Evolutionary conservation across 2,888 invertebrate species (phyloP).

Genomic region (Trachelus iudaicus): DNA sequence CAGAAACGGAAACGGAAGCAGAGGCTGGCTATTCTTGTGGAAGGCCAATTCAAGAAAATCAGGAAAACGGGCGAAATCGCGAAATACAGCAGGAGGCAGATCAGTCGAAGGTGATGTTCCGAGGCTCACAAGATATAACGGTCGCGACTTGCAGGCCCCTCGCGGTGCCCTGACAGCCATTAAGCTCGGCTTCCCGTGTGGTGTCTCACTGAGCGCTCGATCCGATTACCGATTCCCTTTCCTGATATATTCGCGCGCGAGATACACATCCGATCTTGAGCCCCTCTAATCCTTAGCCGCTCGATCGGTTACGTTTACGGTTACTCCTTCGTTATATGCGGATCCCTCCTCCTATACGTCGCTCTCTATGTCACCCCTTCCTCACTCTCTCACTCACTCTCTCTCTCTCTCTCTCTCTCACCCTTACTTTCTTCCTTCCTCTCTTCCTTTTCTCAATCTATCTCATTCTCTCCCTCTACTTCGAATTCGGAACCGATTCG

Average conservation of each 20-base stretch:
- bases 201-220: constrained; percentile 44
- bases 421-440: neutral
- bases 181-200: constrained; percentile 53
- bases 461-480: neutral
- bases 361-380: neutral
- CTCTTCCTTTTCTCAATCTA: neutral
- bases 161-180: constrained; percentile 55
- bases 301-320: constrained; percentile 35
- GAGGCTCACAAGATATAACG: constrained; percentile 18
- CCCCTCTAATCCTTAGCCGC: constrained; percentile 27
- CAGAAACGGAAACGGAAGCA: constrained; percentile 28
- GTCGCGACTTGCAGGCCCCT: constrained; percentile 29
- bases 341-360: constrained; percentile 15
- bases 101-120: constrained; percentile 13
- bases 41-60: neutral
- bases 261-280: neutral
- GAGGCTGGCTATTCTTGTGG: neutral
- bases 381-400: too few species aligned
- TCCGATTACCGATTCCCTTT: neutral
- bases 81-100: constrained; percentile 2
- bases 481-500: too few species aligned
- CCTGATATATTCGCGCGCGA: constrained; percentile 14
- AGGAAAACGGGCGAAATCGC: constrained; percentile 2
- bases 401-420: too few species aligned
- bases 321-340: constrained; percentile 36